These are phyloP conservation scores for Serranus cabrilla DNA, from an alignment of 2,797 vertebrate species.

Conservation along the genomic window DNA sequence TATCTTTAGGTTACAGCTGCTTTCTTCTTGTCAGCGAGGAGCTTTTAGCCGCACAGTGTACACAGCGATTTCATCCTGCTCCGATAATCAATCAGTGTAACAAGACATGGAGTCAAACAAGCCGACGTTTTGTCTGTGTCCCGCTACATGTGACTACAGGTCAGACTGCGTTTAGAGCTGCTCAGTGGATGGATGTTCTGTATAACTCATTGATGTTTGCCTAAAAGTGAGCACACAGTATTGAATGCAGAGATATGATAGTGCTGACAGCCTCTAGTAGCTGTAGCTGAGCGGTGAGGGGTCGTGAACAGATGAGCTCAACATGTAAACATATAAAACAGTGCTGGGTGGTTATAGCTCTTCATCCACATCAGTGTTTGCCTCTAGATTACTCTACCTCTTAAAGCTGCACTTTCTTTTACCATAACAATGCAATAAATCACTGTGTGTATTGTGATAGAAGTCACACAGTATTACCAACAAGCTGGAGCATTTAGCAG, in stretches of 20 bases:
- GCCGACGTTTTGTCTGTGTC: constrained; percentile 33
- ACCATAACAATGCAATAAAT: no score
- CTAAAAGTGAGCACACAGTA: constrained; percentile 32
- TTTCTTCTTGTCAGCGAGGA: constrained; percentile 48
- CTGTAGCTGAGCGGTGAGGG: constrained; percentile 16
- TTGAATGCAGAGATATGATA: constrained; percentile 43
- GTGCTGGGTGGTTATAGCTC: constrained; percentile 1
- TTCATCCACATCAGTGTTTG: no score
- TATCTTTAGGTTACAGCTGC: constrained; percentile 56
- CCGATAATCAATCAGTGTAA: constrained; percentile 57
- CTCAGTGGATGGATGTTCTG: constrained; percentile 6
- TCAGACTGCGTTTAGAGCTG: constrained; percentile 6
- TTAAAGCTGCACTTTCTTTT: no score
- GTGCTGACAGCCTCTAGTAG: constrained; percentile 51
- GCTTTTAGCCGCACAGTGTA: constrained; percentile 34
- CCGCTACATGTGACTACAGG: constrained; percentile 18
- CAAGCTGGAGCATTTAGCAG: no score
- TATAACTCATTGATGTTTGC: constrained; percentile 56
- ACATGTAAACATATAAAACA: constrained; percentile 35
- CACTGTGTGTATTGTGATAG: no score
- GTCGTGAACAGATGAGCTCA: constrained; percentile 30
- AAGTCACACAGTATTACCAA: no score
- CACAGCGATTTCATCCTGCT: constrained; percentile 39
- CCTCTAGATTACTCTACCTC: no score
- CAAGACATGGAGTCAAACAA: constrained; percentile 31